phyloP scores from a whole-genome alignment of 1,140 invertebrate genomes.

The Drosophila punjabiensis region DNA sequence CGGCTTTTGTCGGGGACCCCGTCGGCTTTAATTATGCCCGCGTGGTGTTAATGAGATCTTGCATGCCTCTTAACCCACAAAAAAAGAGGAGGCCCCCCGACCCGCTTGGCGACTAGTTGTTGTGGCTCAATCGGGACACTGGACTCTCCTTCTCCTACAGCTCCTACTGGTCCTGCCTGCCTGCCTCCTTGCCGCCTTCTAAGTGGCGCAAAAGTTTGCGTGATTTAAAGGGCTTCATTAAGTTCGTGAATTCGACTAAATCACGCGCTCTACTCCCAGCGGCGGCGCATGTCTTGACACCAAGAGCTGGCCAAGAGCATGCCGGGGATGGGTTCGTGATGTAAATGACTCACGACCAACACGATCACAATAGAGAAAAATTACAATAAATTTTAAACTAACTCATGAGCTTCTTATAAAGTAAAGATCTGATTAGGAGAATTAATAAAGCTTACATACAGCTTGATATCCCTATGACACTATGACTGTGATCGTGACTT shows the following conservation, averaged over 20 bases:
- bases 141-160: background rate
- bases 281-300: constrained; percentile 77
- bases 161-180: background rate
- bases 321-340: constrained; percentile 37
- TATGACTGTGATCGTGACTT: too few relatives aligned
- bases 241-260: constrained; percentile 85
- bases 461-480: too few relatives aligned
- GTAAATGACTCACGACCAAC: constrained; percentile 24
- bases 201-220: constrained; percentile 82
- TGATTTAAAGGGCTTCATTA: constrained; percentile 85
- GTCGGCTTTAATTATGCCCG: constrained; percentile 84
- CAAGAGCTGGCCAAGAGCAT: constrained; percentile 16
- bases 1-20: constrained; percentile 54
- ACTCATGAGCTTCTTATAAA: too few relatives aligned
- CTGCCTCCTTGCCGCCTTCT: constrained; percentile 48
- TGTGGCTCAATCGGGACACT: constrained; percentile 65
- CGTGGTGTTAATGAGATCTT: constrained; percentile 85
- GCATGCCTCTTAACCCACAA: constrained; percentile 43
- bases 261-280: constrained; percentile 73
- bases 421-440: background rate
- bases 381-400: fast-evolving
- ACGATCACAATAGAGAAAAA: background rate
- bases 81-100: constrained; percentile 4
- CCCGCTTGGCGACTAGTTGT: constrained; percentile 59
- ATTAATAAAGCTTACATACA: too few relatives aligned